Evolutionary conservation across 2,113 vertebrate genomes (phyloP), one percentile per base, ranked within the genome.

Genomic region (Ochotona curzoniae): DNA sequence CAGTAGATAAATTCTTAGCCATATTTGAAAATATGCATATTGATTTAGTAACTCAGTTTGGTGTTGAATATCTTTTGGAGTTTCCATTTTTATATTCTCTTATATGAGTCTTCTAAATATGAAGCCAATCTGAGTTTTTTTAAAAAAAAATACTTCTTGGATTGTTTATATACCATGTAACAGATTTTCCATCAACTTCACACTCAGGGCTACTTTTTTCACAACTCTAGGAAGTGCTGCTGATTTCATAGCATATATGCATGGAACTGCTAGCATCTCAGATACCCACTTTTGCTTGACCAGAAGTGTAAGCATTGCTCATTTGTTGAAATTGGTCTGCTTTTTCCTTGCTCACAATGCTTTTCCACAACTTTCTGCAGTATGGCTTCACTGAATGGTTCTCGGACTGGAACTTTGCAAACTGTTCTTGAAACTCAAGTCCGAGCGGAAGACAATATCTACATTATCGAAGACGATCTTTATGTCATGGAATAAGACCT

Each of bases 401-500:
- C 35, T 81, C 79, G 30, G 4, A 35, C 15, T 1, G 83, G 47
- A 92, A 66, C 79, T 61, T 84, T 88, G 26, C 79, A 79, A 32
- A 85, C 28, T 0, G 8, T 25, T 6, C 6, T 28, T 12, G 69
- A 81, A 44, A 13, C 44, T 15, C 7, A 7, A 28, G 2, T 47
- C 54, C 67, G 6, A 63, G 89, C 82, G 47, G 87, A 93, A 44
- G 97, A 97, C 64, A 96, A 94, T 4, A 7, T 96, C 78, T 96
- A 96, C 82, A 73, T 91, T 12, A 54, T 96, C n/a, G 85, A 96
- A 35, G 92, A 94, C 0, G n/a, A 49, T 47, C 8, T 54, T 60
- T 86, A 85, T 1, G 18, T 28, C 51, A 6, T 12, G 4, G 7
- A 63, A 2, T 91, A 57, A 94, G 49, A 81, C 28, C 9, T 67